phyloP scores from a whole-genome alignment of 2,888 invertebrate genomes.

The Hypercompe scribonia region DNA sequence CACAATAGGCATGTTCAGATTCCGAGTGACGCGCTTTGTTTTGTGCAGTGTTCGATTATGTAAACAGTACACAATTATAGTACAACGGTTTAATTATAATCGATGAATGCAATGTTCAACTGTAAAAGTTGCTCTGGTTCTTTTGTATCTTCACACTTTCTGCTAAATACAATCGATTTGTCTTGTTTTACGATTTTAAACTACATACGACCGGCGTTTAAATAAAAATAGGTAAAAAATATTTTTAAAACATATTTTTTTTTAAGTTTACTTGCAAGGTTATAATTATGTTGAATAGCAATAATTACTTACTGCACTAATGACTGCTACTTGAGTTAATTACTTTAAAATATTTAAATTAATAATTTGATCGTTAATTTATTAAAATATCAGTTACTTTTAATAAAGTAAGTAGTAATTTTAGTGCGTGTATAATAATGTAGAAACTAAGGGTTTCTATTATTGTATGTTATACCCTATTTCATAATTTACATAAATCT shows the following conservation, averaged over 20 bases:
- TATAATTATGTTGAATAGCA: not conserved
- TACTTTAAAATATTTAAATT: not conserved
- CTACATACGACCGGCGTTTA: not conserved
- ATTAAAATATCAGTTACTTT: not conserved
- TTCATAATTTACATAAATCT: not conserved
- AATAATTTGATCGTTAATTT: not conserved
- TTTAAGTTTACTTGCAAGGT: not conserved
- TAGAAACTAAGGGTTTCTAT: no score
- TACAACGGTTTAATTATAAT: constrained; percentile 13
- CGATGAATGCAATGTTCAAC: constrained; percentile 3
- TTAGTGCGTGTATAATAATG: not conserved
- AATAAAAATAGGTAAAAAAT: not conserved
- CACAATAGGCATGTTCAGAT: constrained; percentile 48
- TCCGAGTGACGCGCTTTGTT: constrained; percentile 48
- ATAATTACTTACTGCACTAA: no score
- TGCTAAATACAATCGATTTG: not conserved
- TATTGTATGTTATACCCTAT: not conserved
- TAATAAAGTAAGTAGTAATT: no score
- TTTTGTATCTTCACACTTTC: not conserved
- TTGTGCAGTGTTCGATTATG: constrained; percentile 38
- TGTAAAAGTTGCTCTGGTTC: not conserved
- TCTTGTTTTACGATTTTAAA: not conserved
- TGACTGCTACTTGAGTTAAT: not conserved
- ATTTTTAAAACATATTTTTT: not conserved
- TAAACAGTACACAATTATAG: constrained; percentile 29